Base-by-base conservation (phyloP, 2,888 invertebrate species). In the Andrena trimmerana region DNA sequence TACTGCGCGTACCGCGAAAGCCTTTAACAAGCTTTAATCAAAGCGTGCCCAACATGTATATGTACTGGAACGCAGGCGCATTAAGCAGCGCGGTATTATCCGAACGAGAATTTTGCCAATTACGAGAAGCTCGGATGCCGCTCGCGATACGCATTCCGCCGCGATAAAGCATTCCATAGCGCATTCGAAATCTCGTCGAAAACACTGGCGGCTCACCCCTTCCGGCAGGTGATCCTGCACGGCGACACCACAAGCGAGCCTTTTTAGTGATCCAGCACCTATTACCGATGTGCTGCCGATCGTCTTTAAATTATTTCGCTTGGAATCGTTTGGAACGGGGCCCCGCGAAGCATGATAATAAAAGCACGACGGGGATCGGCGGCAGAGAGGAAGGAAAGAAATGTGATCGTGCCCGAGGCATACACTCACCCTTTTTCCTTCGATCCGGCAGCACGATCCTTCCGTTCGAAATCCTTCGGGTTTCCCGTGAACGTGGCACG, bases 351-450 rank as follows among this genome's bases (percentile, higher is more conserved):
- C 13, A 1, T 2, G 31, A 8, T 29, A 78, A 60, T 52, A 33
- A 42, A 52, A 72, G n/a, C 27, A 60, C 2, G 10, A 27, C 7
- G 16, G 31, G 27, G 33, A 63, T 66, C 68, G 31, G 27, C 20
- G 42, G 62, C 31, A 16, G 33, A 68, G 66, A 24, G 59, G n/a
- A 79, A 80, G 72, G 78, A 81, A 79, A 80, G 20, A 67, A 69
- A 79, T 52, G 29, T 33, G 48, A 70, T 73, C 33, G 33, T 16
- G 66, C 54, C n/a, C 10, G 33, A n/a, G 24, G 42, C 42, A 8
- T 36, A 33, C 54, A 81, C 89, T 90, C 79, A 91, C 90, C 91
- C 91, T 90, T 91, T 90, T 86, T 77, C 72, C 73, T 84, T 81
- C 87, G 76, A 75, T 84, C 73, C 74, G 78, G 65, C 66, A 71